Base-by-base conservation (phyloP, 2,888 invertebrate genomes). In the Venustoraphidia nigricollis region DNA sequence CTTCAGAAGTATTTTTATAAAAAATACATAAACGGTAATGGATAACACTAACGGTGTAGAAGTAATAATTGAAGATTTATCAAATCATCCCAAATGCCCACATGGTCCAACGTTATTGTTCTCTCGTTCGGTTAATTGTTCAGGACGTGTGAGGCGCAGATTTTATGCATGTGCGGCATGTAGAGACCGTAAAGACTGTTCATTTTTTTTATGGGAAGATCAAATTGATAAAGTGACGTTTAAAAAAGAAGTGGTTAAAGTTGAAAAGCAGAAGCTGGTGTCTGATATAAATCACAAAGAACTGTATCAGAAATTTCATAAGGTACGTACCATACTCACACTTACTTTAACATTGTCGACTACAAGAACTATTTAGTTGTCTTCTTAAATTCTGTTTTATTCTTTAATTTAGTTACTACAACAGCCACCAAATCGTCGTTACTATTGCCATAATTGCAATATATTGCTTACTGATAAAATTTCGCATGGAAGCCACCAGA, bases 151-250 rank as follows among this genome's bases (percentile, higher is more conserved):
- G 17, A 68, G 72, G 47, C 69, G 72, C 38, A 69, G 71, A 54
- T 92, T 81, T 66, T 93, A 74, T 65, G 82, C 84, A 1, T 94
- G 93, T 64, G 81, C 93, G 0, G 85, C 89, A 1, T 87, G 84
- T 62, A 76, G 93, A 48, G 82, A 87, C 59, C 73, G 81, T 52
- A 85, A 84, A 59, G 73, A 80, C 9, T 93, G 93, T 59, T 68
- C 72, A 3, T 83, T 88, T 61, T 82, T 79, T 56, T 71, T 82
- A 34, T 67, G 66, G 59, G 68, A 70, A 50, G 69, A 75, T 54
- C 71, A 72, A 48, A 52, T 54, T 35, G 63, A 70, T 2, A 71
- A 75, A 56, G 64, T 65, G 2, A 59, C 60, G 10, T 51, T 57
- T 8, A 66, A 68, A 50, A 57, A 61, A 47, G 53, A 70, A 41